Evolutionary conservation across 2,888 invertebrate genomes (phyloP).

Genomic region (Nasonovia ribisnigri): DNA sequence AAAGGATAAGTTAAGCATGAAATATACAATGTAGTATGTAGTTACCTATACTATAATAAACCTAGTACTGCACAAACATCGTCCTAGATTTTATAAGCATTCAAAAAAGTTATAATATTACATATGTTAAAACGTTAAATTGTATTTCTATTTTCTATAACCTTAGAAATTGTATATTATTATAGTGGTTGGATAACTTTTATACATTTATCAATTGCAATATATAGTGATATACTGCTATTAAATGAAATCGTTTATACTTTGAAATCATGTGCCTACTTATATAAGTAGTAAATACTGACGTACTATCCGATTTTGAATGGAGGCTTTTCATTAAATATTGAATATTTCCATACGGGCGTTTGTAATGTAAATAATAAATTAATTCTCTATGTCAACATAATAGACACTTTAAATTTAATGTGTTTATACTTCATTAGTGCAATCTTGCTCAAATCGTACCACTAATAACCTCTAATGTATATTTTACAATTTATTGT

Average conservation of each 20-base stretch:
- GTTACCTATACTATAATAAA: background rate
- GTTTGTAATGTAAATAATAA: background rate
- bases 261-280: background rate
- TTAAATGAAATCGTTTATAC: background rate
- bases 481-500: background rate
- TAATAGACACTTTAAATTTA: background rate
- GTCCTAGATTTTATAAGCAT: background rate
- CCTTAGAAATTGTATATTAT: background rate
- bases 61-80: background rate
- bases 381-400: background rate
- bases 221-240: background rate
- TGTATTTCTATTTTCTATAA: background rate
- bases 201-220: background rate
- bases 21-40: background rate
- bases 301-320: background rate
- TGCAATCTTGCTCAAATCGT: background rate
- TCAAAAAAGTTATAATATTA: background rate
- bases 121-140: background rate
- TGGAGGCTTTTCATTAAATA: background rate
- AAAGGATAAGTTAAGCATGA: background rate
- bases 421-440: background rate
- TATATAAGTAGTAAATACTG: background rate
- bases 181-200: background rate
- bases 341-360: background rate
- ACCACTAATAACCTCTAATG: background rate